A percentile compares a stretch with the other conserved stretches of the same genome.
Evolutionary conservation across 2,888 invertebrate species (phyloP).

Genomic region (Tipula vernalis): DNA sequence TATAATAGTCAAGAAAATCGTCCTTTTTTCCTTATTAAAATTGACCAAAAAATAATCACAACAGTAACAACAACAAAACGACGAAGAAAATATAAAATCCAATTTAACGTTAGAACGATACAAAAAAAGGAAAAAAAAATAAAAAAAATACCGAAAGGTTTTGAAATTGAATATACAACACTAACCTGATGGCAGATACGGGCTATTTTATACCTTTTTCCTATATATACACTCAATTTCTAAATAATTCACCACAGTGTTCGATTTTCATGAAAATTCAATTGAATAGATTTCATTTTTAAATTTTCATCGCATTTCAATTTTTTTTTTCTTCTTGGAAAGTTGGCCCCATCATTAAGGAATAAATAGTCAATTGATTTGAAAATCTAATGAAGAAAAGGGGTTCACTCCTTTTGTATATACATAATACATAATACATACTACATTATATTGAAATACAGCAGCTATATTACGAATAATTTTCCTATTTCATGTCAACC

Average conservation of each 20-base stretch:
- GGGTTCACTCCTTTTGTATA: not conserved
- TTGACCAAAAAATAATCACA: not conserved
- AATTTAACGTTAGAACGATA: not conserved
- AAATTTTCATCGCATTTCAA: not conserved
- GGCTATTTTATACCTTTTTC: not conserved
- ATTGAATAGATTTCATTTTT: not conserved
- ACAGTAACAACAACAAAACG: not conserved
- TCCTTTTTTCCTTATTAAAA: not conserved
- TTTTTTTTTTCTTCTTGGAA: not conserved
- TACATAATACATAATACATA: too few relatives aligned
- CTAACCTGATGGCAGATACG: not conserved
- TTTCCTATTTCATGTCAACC: not conserved
- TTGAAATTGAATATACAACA: not conserved
- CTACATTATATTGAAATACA: not conserved
- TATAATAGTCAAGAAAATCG: conserved; percentile 4
- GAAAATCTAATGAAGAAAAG: not conserved
- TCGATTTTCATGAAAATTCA: not conserved
- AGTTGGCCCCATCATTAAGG: not conserved
- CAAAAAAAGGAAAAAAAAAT: not conserved
- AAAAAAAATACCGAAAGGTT: not conserved
- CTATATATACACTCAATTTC: not conserved
- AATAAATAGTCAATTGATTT: conserved; percentile 4
- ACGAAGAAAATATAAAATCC: not conserved
- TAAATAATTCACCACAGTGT: not conserved
- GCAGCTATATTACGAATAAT: not conserved